Evolutionary conservation across 1,140 invertebrate species (phyloP).

Genomic region (Sipha flava): DNA sequence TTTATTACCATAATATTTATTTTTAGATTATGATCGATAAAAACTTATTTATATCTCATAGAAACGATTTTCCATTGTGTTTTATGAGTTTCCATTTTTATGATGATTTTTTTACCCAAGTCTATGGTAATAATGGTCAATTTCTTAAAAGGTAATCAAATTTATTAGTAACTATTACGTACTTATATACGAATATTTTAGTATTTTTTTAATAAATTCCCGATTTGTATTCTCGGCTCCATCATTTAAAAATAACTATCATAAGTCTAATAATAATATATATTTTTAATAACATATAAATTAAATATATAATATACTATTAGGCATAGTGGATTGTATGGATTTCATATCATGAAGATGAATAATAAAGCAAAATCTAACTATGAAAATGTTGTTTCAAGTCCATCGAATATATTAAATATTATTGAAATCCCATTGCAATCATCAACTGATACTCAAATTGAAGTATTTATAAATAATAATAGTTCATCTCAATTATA

Average conservation of each 20-base stretch:
- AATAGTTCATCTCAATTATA: background rate
- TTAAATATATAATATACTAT: no score
- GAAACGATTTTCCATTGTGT: background rate
- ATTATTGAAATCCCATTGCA: conserved; percentile 10
- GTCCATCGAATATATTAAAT: background rate
- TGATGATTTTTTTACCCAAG: conserved; percentile 21
- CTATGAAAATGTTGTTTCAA: background rate
- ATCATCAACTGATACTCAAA: background rate
- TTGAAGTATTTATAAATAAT: background rate
- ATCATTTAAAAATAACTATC: no score
- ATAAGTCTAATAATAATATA: no score
- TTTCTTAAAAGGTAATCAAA: background rate
- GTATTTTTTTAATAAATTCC: no score
- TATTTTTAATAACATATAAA: no score
- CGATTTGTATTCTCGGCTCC: no score
- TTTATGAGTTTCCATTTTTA: conserved; percentile 4
- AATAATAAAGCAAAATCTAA: background rate
- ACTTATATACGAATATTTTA: no score
- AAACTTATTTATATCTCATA: background rate
- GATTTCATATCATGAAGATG: conserved; percentile 2
- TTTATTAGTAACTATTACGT: background rate
- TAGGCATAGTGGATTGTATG: conserved; percentile 2
- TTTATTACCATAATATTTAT: background rate
- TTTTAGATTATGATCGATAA: background rate
- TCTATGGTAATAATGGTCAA: background rate